A percentile compares a stretch with the other conserved stretches of the same genome.
Conservation (phyloP, 2,888 invertebrate genomes). For the Podabrus alpinus region DNA sequence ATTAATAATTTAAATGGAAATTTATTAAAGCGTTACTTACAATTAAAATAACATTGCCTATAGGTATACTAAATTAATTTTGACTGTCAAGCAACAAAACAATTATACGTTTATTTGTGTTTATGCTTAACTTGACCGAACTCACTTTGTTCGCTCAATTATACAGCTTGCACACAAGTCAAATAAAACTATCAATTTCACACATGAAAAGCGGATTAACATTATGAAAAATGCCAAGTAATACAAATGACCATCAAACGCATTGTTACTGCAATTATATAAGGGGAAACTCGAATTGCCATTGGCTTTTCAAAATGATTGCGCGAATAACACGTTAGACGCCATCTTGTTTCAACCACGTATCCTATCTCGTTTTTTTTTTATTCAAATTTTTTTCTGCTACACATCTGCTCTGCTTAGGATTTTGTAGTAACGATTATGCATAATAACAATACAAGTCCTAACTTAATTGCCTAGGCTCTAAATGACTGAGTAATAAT, state of each 20-base stretch:
- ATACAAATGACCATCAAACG: constrained; percentile 26
- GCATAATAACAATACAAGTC: background rate
- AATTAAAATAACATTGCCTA: constrained; percentile 35
- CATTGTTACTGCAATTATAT: constrained; percentile 29
- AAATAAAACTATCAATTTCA: constrained; percentile 47
- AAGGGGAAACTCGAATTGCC: constrained; percentile 30
- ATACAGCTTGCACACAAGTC: constrained; percentile 34
- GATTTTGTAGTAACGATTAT: constrained; percentile 9
- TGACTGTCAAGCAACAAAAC: constrained; percentile 30
- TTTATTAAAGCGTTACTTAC: constrained; percentile 26
- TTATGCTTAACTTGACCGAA: constrained; percentile 8
- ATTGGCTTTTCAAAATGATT: constrained; percentile 29
- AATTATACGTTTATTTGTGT: background rate
- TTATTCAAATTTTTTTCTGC: constrained; percentile 24
- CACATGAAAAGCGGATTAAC: constrained; percentile 38
- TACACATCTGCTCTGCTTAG: constrained; percentile 26
- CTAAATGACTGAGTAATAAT: background rate
- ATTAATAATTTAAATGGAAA: constrained; percentile 43
- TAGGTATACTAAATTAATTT: background rate
- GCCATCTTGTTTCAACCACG: constrained; percentile 33
- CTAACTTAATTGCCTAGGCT: background rate
- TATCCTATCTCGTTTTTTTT: constrained; percentile 23
- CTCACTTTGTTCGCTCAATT: constrained; percentile 27
- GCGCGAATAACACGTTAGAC: constrained; percentile 22
- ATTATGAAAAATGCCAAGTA: constrained; percentile 20